These are phyloP conservation scores for Echinometra lucunter DNA, from an alignment of 53 echinoderm and acorn worm species.

Conservation along the genomic window DNA sequence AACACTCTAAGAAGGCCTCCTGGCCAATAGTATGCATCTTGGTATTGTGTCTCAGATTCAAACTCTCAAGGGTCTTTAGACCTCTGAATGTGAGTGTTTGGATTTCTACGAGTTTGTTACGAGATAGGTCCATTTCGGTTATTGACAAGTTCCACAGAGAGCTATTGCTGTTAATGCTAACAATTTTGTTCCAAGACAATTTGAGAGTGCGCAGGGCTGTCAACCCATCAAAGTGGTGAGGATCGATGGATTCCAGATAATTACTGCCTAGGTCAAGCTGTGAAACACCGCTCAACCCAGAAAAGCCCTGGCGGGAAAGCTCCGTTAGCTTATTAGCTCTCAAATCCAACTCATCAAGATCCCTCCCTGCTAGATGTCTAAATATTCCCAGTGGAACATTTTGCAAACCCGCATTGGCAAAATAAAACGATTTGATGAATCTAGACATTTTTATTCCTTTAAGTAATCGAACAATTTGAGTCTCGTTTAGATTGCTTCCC, in stretches of 20 bases:
- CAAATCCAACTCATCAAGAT: neutral
- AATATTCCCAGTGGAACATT: neutral
- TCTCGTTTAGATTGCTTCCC: no score
- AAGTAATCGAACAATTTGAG: neutral
- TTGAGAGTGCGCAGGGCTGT: neutral
- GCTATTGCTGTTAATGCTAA: neutral
- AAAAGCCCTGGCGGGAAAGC: neutral
- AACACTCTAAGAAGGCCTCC: neutral
- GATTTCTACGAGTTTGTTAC: neutral
- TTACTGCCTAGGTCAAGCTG: neutral
- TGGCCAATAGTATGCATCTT: neutral
- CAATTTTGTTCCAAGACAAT: neutral
- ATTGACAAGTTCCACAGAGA: neutral
- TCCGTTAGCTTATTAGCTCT: neutral
- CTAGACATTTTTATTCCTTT: neutral
- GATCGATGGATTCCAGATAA: neutral
- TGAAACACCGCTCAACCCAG: neutral
- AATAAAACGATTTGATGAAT: neutral
- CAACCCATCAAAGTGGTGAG: neutral
- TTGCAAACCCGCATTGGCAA: neutral
- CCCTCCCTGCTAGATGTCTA: neutral
- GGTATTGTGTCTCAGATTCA: neutral
- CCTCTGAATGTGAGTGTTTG: neutral
- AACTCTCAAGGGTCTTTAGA: neutral
- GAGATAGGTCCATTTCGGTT: neutral